Base-by-base conservation (phyloP, 1,140 invertebrate genomes). In the Trachelipus rathkii region DNA sequence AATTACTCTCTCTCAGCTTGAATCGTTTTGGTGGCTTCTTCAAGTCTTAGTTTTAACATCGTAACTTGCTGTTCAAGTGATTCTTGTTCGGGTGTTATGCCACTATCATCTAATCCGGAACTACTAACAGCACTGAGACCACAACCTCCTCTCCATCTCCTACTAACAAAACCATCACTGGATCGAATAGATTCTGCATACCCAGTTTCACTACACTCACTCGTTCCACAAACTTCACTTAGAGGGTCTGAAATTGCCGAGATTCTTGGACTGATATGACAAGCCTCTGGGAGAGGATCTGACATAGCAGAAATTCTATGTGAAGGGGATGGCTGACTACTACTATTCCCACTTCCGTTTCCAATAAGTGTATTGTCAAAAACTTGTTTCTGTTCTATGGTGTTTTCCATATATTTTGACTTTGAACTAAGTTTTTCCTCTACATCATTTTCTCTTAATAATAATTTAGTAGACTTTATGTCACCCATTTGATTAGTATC, bases 11-110 rank as follows among this genome's bases (percentile, higher is more conserved):
- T 86, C 85, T 92, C 91, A 9, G 87, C 87, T 80, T 88, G 88
- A 45, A 93, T 86, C 0, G 90, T 91, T 85, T 92, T 92, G 43
- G 90, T 89, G n/a, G 91, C 88, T 84, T n/a, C 92, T 74, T 93
- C 92, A 8, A 93, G n/a, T n/a, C 89, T 87, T 72, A 91, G 84
- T 83, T 92, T 90, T 45, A 92, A 83, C 86, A 91, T 88, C 0
- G 89, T 91, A 90, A 79, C 74, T 74, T 79, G 78, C 81, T 92
- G 90, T 75, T 89, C 83, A 6, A 88, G 83, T 82, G 87, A 87
- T 78, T 92, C 91, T 71, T 90, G 87, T 71, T 88, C 88, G 45
- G 85, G 87, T 43, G 79, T 78, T 33, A 78, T 77, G 10, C 75
- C 78, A 23, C 46, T 71, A 33, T 79, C 78, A 77, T 76, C 78